Percentiles rank a stretch among this genome's conserved stretches.
phyloP scores from a whole-genome alignment of 2,888 invertebrate species.

The Mesochorus sp. region DNA sequence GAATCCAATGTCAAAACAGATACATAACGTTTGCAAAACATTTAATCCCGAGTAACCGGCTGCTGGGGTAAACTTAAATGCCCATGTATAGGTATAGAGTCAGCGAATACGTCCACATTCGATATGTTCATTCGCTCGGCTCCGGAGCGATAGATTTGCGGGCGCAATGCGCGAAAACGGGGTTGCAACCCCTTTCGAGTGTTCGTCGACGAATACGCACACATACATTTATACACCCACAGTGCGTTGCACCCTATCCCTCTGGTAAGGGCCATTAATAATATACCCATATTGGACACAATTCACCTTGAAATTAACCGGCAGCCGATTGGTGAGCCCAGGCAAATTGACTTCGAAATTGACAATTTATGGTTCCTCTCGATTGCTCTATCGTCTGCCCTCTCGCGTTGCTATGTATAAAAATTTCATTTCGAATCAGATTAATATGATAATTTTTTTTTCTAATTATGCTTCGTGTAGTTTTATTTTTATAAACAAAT shows the following conservation, averaged over 20 bases:
- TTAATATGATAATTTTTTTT: too few species aligned
- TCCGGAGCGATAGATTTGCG: slow-evolving; percentile 80
- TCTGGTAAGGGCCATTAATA: slow-evolving; percentile 79
- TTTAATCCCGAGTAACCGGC: slow-evolving; percentile 45
- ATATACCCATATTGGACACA: slow-evolving; percentile 83
- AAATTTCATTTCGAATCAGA: background rate
- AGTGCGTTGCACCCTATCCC: slow-evolving; percentile 58
- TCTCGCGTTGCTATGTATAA: background rate
- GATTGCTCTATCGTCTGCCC: slow-evolving; percentile 60
- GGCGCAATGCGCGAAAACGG: slow-evolving; percentile 79
- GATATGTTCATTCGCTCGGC: slow-evolving; percentile 60
- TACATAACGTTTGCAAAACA: slow-evolving; percentile 29
- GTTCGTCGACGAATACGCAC: slow-evolving; percentile 70
- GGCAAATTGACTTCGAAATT: slow-evolving; percentile 82
- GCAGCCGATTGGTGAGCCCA: slow-evolving; percentile 81
- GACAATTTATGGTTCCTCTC: slow-evolving; percentile 79
- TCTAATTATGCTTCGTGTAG: too few species aligned
- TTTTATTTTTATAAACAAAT: too few species aligned
- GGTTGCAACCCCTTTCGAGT: slow-evolving; percentile 79
- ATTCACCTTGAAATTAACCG: slow-evolving; percentile 83
- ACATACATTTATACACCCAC: slow-evolving; percentile 23
- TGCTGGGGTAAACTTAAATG: slow-evolving; percentile 38
- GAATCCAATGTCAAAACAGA: slow-evolving; percentile 8
- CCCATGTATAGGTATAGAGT: slow-evolving; percentile 49
- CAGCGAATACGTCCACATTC: slow-evolving; percentile 51